These are phyloP conservation scores for Vidua chalybeata DNA, from an alignment of 2,113 vertebrate species.

Conservation along the genomic window DNA sequence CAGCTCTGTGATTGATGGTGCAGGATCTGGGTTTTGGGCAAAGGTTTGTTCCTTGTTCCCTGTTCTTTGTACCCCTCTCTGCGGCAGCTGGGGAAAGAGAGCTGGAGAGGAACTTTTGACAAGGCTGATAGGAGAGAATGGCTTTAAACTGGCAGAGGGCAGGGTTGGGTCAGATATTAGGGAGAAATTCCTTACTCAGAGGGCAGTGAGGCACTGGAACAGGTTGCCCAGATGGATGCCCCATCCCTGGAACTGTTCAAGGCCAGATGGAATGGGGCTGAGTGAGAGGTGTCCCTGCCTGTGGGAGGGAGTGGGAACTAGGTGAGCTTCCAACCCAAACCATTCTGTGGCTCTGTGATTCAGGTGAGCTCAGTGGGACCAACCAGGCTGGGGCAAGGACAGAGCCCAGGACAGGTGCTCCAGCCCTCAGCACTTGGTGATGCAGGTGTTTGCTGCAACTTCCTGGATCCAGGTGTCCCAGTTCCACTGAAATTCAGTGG, in stretches of 20 bases:
- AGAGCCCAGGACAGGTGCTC: background rate
- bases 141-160: background rate
- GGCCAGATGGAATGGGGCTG: background rate
- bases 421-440: background rate
- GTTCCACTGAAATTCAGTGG: background rate
- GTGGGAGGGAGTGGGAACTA: rapidly evolving
- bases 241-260: background rate
- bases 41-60: background rate
- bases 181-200: background rate
- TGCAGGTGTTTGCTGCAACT: background rate
- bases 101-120: background rate
- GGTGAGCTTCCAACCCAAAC: background rate
- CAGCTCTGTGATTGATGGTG: background rate
- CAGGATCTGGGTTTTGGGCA: background rate
- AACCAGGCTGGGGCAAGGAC: background rate
- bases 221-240: background rate
- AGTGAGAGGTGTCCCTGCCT: background rate
- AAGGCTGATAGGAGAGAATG: background rate
- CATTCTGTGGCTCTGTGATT: background rate
- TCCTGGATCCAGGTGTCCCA: background rate
- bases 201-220: background rate
- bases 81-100: background rate
- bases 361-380: background rate
- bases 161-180: background rate
- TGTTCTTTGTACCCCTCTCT: background rate